A percentile compares a stretch with the other conserved stretches of the same genome.
These are phyloP conservation scores for Mythimna impura DNA, from an alignment of 2,888 invertebrate species.

Conservation along the genomic window DNA sequence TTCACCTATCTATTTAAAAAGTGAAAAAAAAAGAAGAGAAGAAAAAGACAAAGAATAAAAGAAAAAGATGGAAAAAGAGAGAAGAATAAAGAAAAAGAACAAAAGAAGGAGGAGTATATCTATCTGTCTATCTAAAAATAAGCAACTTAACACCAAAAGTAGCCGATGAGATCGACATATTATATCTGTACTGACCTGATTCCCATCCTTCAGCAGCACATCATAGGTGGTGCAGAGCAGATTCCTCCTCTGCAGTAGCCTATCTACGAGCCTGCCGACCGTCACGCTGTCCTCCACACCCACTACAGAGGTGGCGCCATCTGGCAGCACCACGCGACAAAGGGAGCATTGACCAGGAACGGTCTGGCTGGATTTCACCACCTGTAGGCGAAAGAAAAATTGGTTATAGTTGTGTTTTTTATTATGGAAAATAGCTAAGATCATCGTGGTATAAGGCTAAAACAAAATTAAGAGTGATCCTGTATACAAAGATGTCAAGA, in stretches of 20 bases:
- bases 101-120: too few species aligned
- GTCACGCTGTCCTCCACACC: slow-evolving; percentile 94
- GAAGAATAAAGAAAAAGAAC: too few species aligned
- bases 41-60: too few species aligned
- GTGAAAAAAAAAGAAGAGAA: too few species aligned
- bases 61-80: too few species aligned
- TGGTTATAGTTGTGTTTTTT: not conserved
- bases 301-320: slow-evolving; percentile 98
- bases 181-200: slow-evolving; percentile 69
- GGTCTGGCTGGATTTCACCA: slow-evolving; percentile 78
- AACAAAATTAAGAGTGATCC: not conserved
- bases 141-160: too few species aligned
- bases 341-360: slow-evolving; percentile 83
- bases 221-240: slow-evolving; percentile 95
- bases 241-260: slow-evolving; percentile 95
- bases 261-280: slow-evolving; percentile 94
- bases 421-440: not conserved
- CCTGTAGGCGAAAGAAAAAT: slow-evolving; percentile 67
- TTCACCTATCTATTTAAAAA: too few species aligned
- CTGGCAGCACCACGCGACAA: slow-evolving; percentile 96
- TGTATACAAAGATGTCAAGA: not conserved
- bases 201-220: slow-evolving; percentile 91
- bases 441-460: too few species aligned
- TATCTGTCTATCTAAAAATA: too few species aligned
- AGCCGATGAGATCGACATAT: too few species aligned